Base-by-base conservation (phyloP, 2,888 invertebrate species). In the Cancer borealis region DNA sequence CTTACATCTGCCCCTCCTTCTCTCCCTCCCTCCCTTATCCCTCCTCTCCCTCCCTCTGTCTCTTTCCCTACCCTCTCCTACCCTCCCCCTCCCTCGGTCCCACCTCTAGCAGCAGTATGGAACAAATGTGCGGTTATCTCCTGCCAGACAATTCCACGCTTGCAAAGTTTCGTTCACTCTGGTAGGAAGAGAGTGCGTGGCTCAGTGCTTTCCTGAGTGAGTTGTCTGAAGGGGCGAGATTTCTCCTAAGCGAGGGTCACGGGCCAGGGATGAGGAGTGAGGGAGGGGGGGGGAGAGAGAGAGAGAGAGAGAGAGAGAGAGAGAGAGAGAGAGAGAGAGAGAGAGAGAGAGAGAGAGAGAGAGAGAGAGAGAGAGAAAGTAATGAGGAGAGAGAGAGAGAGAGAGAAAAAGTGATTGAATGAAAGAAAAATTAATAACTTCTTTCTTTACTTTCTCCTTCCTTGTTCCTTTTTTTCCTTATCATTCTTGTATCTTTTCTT, bases 241-340 rank as follows among this genome's bases (percentile, higher is more conserved):
- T 73, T 73, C 73, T 73, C 73, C 73, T 73, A 73, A 73, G 73
- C 26, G 73, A 73, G 73, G 73, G 73, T 73, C 73, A 73, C 26
- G 26, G n/a, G 26, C n/a, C 26, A 73, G 73, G 73, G 73, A 26
- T 73, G 73, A 26, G 73, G 10, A 26, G 73, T n/a, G n/a, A 21
- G n/a, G 6, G 1, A 4, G 73, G n/a, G 73, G 6, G 73, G 73
- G 5, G 66, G 66, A n/a, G n/a, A 14, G 66, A n/a, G n/a, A 17
- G 17, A 12, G 6, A 49, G 5, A 12, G 21, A 73, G 66, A 21
- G 10, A 66, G 12, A 21, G 17, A 66, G 12, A 21, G 21, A 17
- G 66, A 17, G 17, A 2, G n/a, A 21, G 66, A 66, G 17, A 17
- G 66, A 66, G 3, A 66, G n/a, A 17, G 66, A 66, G 17, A 66